phyloP scores from a whole-genome alignment of 1,140 invertebrate species.

The Meteorus sp. region DNA sequence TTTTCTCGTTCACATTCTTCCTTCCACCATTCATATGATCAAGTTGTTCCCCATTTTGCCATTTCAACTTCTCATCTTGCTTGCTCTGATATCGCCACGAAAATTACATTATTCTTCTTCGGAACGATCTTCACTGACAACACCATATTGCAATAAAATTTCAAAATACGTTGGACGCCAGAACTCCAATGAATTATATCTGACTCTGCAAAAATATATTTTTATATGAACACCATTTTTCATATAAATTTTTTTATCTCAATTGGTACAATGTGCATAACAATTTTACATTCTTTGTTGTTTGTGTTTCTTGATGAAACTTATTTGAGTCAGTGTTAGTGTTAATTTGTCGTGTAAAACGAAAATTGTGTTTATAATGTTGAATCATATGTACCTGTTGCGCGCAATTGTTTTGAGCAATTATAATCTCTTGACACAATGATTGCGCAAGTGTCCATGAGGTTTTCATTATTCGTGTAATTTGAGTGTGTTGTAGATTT shows the following conservation, averaged over 20 bases:
- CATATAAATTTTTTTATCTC: background rate
- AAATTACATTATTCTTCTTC: background rate
- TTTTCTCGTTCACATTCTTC: no score
- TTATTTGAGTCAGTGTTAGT: background rate
- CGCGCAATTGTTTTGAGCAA: conserved; percentile 6
- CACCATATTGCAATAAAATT: conserved; percentile 15
- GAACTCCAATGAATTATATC: no score
- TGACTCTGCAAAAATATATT: no score
- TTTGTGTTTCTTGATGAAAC: background rate
- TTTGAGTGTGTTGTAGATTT: no score
- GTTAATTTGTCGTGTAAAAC: background rate
- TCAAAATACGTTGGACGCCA: background rate
- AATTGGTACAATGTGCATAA: background rate
- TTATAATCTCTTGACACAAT: background rate
- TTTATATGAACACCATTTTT: background rate
- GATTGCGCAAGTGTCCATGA: background rate
- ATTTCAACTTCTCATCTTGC: background rate
- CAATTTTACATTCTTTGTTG: background rate
- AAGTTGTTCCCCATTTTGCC: background rate
- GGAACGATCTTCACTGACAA: background rate
- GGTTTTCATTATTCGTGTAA: background rate
- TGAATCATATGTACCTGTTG: conserved; percentile 2
- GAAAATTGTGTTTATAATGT: background rate
- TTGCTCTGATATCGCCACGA: background rate
- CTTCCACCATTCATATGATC: background rate